Evolutionary conservation across 1,140 invertebrate genomes (phyloP).

Genomic region (Odontomachus brunneus): DNA sequence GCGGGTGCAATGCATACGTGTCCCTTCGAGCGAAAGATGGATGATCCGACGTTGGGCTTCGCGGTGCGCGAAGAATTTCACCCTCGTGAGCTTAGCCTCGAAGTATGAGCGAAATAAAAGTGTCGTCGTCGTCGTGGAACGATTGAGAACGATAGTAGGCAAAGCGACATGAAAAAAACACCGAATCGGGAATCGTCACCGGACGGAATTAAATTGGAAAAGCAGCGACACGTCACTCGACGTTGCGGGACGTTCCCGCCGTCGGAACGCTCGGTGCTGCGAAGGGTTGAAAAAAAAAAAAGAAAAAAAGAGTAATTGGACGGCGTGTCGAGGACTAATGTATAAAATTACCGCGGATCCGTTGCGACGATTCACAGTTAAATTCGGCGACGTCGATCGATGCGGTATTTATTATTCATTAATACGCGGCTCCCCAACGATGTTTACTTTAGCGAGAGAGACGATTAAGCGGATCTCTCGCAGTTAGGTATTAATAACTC

Average conservation of each 20-base stretch:
- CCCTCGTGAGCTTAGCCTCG: background rate
- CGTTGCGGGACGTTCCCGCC: background rate
- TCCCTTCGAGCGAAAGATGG: background rate
- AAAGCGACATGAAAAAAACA: background rate
- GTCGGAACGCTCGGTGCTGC: background rate
- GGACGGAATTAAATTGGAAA: background rate
- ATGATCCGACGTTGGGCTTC: slow-evolving; percentile 1
- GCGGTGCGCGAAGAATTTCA: background rate
- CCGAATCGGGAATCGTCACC: background rate
- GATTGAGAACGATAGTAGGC: no score
- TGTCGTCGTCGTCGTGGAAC: background rate
- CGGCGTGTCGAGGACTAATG: background rate
- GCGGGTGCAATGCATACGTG: background rate
- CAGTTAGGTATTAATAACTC: slow-evolving; percentile 62
- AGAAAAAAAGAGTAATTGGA: slow-evolving; percentile 29
- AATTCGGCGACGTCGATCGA: slow-evolving; percentile 48
- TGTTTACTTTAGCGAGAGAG: slow-evolving; percentile 59
- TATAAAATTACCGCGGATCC: background rate
- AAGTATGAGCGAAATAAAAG: background rate
- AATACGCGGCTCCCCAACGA: slow-evolving; percentile 46
- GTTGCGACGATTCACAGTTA: slow-evolving; percentile 24
- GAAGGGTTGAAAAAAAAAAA: slow-evolving; percentile 9
- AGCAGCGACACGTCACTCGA: background rate
- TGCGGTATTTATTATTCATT: slow-evolving; percentile 64
- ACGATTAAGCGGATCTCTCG: slow-evolving; percentile 59